Base-by-base conservation (phyloP, 2,888 invertebrate species). In the Villa cingulata region DNA sequence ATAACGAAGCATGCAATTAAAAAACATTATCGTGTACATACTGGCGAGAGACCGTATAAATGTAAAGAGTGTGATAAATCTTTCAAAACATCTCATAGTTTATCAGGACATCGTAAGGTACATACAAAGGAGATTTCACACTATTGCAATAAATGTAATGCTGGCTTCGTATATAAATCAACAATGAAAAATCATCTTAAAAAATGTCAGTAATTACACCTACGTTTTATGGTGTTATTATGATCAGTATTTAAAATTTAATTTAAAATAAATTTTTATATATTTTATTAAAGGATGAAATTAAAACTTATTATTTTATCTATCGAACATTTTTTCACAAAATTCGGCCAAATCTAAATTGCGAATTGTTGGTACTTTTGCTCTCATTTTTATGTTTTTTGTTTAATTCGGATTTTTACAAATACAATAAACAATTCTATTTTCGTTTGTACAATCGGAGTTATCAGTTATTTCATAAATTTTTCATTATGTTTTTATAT, bases 321-420 rank as follows among this genome's bases (percentile, higher is more conserved):
- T 29, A 23, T 38, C 47, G 45, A 54, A 55, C n/a, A 55, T n/a
- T 37, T 40, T 29, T 37, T 74, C 76, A 64, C 81, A 82, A 46
- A 86, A 81, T 65, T 76, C 71, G 55, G 76, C 72, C 55, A 84
- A 77, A 58, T 81, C 73, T 60, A 85, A 74, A 68, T 86, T 85
- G 55, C 72, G 71, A 51, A 83, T 74, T 43, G 74, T 73, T 42
- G 83, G 80, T 51, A 84, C 62, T 41, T 59, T 56, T 49, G 62
- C 73, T 53, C 64, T 62, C 53, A 68, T 68, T 51, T 68, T 64
- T 56, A 64, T 60, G 37, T 62, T 58, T 49, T 67, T 64, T 48
- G 62, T 55, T 54, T 65, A 59, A 54, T 62, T 58, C 18, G 68
- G 62, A 59, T 66, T 68, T 53, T 66, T 54, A 12, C 48, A 44